Base-by-base conservation (phyloP, 2,797 vertebrate species). In the Acridotheres tristis region DNA sequence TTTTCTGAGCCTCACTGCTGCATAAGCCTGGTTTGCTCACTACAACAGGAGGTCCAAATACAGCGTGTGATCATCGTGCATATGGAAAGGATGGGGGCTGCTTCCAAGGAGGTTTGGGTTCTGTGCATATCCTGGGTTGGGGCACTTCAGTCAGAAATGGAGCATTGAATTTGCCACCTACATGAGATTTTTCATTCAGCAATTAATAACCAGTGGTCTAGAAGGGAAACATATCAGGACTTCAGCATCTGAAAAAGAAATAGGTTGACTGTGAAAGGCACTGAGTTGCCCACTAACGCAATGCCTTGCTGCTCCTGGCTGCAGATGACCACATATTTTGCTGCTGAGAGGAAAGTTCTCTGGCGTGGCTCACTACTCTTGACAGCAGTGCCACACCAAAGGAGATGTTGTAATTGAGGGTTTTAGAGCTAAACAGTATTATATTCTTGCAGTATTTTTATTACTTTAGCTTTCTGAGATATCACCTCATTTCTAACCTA, bases 21-120 rank as follows among this genome's bases (percentile, higher is more conserved):
- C 17, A 2, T 54, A 17, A 69, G 48, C 45, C 88, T 67, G 75
- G 25, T 89, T 57, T 54, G 25, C 45, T 66, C 62, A 51, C 62
- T 0, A 0, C 36, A 47, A 6, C 13, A 10, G 16, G 45, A 26
- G 65, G 12, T 25, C 69, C 25, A 42, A 58, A 42, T 22, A 6
- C 53, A 32, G 48, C 0, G 0, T 42, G 9, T 23, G 51, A 19
- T 29, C 63, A 3, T 43, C 0, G 0, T 40, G 32, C 29, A 7
- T 4, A 1, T 11, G 53, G 40, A 30, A 81, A 57, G 61, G 53
- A 21, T 48, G 53, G 30, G 36, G 4, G 21, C 42, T 68, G 51
- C 54, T 82, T n/a, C 42, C 25, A 18, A 42, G 32, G n/a, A 23
- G 34, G 5, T n/a, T 59, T 48, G 48, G 17, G 14, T 45, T 73